Conservation (phyloP, 2,113 vertebrate species). For the Tragelaphus scriptus region DNA sequence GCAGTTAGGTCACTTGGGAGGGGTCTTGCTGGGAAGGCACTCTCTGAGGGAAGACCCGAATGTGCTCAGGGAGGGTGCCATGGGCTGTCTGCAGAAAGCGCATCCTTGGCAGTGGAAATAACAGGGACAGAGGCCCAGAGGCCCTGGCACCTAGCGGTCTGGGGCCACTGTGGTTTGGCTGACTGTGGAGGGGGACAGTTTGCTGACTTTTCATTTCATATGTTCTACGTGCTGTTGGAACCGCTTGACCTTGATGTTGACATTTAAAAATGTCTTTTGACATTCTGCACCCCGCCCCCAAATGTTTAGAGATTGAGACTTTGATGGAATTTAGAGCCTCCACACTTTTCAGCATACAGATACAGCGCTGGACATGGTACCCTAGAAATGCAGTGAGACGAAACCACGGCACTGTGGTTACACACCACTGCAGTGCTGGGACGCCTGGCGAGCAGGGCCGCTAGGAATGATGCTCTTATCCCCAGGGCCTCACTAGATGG, state of each 20-base stretch:
- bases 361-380: not conserved
- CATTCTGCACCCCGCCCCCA: not conserved
- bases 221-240: not conserved
- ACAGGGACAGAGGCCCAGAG: not conserved
- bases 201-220: not conserved
- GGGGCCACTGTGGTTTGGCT: not conserved
- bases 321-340: not conserved
- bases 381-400: not conserved
- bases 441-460: too few relatives aligned
- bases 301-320: not conserved
- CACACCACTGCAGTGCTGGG: not conserved
- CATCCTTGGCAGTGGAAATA: too few relatives aligned
- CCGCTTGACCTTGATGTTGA: not conserved
- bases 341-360: not conserved
- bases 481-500: not conserved
- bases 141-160: not conserved
- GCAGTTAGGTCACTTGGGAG: not conserved
- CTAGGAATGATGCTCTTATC: not conserved
- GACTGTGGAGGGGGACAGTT: not conserved
- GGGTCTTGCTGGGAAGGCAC: not conserved
- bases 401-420: rapidly evolving
- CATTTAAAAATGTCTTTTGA: not conserved
- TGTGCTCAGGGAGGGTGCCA: too few relatives aligned
- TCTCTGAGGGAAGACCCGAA: not conserved
- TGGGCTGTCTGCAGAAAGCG: not conserved